Conservation (phyloP, 2,113 vertebrate genomes). For the Psammodynastes pulverulentus region DNA sequence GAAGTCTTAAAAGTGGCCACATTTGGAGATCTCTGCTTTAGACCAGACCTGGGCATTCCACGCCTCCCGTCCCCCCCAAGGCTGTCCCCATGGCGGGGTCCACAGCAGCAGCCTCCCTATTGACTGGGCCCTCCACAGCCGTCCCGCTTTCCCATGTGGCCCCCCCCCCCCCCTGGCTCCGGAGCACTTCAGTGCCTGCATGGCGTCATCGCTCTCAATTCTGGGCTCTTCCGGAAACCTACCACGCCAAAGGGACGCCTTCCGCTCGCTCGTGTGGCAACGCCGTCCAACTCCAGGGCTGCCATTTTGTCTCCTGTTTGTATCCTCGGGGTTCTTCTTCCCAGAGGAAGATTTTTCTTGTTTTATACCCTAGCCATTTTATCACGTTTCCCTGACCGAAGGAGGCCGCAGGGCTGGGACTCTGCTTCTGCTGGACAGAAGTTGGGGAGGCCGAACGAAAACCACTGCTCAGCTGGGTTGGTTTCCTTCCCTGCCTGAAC, state of each 20-base stretch:
- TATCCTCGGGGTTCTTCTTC: too few relatives aligned
- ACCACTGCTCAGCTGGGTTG: accelerated
- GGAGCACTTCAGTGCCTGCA: background rate
- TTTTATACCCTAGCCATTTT: background rate
- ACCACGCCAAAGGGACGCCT: too few relatives aligned
- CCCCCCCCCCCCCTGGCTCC: too few relatives aligned
- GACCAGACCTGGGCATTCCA: too few relatives aligned
- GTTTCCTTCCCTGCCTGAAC: background rate
- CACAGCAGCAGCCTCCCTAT: background rate
- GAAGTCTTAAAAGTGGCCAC: too few relatives aligned
- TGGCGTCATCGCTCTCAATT: background rate
- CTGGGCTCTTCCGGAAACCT: background rate
- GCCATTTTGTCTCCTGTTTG: too few relatives aligned
- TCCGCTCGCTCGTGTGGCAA: background rate
- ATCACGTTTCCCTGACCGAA: background rate
- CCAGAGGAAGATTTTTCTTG: too few relatives aligned
- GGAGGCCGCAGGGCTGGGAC: too few relatives aligned
- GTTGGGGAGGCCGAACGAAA: background rate
- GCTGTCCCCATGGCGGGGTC: too few relatives aligned
- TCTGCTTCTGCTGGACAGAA: background rate
- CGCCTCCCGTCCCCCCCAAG: too few relatives aligned
- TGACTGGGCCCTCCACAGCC: too few relatives aligned
- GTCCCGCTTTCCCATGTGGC: too few relatives aligned
- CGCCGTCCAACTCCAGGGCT: background rate
- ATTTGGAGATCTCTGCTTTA: background rate